A percentile compares a stretch with the other conserved stretches of the same genome.
These are phyloP conservation scores for Pycnonotus jocosus DNA, from an alignment of 2,113 vertebrate genomes.

Conservation along the genomic window DNA sequence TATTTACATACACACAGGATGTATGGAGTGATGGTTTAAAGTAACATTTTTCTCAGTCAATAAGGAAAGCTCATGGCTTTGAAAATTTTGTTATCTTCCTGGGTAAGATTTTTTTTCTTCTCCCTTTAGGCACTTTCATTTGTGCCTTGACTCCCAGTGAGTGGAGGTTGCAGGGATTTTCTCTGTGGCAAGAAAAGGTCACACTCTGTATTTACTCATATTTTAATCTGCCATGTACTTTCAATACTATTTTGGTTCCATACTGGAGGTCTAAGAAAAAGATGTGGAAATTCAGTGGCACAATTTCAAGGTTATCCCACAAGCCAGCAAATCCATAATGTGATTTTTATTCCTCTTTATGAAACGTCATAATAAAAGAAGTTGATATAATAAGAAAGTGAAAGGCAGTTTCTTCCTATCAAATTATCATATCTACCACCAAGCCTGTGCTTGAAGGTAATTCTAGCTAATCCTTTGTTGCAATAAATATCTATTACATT, in stretches of 20 bases:
- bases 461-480: slow-evolving; percentile 56
- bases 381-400: not conserved
- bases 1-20: not conserved
- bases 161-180: slow-evolving; percentile 8
- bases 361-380: not conserved
- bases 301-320: slow-evolving; percentile 64
- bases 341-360: slow-evolving; percentile 44
- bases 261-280: slow-evolving; percentile 27
- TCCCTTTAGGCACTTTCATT: not conserved
- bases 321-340: slow-evolving; percentile 52
- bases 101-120: not conserved
- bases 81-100: not conserved
- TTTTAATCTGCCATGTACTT: slow-evolving; percentile 13
- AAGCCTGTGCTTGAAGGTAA: slow-evolving; percentile 45
- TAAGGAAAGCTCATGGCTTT: not conserved
- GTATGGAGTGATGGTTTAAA: not conserved
- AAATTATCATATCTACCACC: slow-evolving; percentile 51
- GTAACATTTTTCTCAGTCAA: not conserved
- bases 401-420: slow-evolving; percentile 39
- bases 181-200: slow-evolving; percentile 28
- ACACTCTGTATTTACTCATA: not conserved
- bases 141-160: not conserved
- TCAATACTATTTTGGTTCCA: slow-evolving; percentile 27
- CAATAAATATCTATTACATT: slow-evolving; percentile 62
- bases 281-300: slow-evolving; percentile 30